Conservation (phyloP, 2,113 vertebrate species). For the human (Homo sapiens) region GRCh38 chr2:118768001-118768500, state of each 20-base stretch:
- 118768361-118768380: constrained; percentile 13
- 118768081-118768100: neutral
- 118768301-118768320: neutral
- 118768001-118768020: neutral
- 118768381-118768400: neutral
- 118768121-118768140: neutral
- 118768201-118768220: neutral
- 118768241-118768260: neutral
- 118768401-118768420: neutral
- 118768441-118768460: neutral
- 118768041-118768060: neutral
- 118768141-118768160: too few species aligned
- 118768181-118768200: neutral
- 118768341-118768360: neutral
- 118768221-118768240: neutral
- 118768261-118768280: neutral
- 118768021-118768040: neutral
- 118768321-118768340: neutral
- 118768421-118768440: neutral
- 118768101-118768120: neutral
- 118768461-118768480: neutral
- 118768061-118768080: neutral
- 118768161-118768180: neutral
- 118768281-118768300: neutral
- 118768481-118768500: neutral